Conservation (phyloP, 2,113 vertebrate genomes). For the Thryonomys swinderianus region DNA sequence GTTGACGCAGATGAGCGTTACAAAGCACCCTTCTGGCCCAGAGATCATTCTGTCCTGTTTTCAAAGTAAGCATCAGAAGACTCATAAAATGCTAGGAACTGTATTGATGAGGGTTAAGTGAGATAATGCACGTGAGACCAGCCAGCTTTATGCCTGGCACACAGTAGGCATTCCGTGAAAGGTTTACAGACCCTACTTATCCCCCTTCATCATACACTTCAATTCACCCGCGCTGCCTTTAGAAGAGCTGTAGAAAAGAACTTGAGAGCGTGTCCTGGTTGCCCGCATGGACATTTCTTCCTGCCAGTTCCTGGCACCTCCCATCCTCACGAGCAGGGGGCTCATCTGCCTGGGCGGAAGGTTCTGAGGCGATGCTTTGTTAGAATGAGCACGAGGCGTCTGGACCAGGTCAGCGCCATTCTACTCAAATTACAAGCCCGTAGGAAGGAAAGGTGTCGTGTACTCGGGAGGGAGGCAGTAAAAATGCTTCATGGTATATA, state of each 20-base stretch:
- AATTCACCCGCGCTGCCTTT: neutral
- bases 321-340: neutral
- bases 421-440: neutral
- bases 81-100: neutral
- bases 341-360: neutral
- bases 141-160: neutral
- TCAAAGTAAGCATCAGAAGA: neutral
- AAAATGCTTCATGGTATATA: accelerated
- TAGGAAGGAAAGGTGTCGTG: accelerated
- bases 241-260: neutral
- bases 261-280: accelerated
- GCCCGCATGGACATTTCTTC: neutral
- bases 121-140: neutral
- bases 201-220: neutral
- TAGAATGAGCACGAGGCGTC: neutral
- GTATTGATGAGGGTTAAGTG: neutral
- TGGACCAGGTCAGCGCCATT: neutral
- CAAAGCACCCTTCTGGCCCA: neutral
- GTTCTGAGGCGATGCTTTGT: neutral
- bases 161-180: neutral
- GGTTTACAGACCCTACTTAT: neutral
- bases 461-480: no score
- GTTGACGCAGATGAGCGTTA: neutral
- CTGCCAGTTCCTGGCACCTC: neutral
- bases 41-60: neutral